These are phyloP conservation scores for Patella pellucida DNA, from an alignment of 2,888 invertebrate species.

Conservation along the genomic window DNA sequence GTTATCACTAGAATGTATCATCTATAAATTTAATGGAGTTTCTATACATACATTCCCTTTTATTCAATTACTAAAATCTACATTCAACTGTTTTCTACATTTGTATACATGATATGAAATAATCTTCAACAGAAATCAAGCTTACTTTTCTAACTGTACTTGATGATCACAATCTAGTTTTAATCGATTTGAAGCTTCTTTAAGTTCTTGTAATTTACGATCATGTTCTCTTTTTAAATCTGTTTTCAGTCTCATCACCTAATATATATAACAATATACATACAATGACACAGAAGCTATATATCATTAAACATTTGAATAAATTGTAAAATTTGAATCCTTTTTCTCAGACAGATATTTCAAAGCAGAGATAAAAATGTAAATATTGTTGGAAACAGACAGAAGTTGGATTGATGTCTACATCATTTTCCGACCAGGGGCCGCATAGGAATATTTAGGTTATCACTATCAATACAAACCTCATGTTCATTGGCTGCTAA, in stretches of 20 bases:
- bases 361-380: too few relatives aligned
- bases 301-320: background rate
- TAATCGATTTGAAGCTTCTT: conserved; percentile 70
- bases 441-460: too few relatives aligned
- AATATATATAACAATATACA: background rate
- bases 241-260: conserved; percentile 62
- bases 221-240: conserved; percentile 70
- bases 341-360: too few relatives aligned
- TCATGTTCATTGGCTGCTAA: conserved; percentile 70
- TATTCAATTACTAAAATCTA: too few relatives aligned
- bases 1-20: too few relatives aligned
- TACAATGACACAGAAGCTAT: too few relatives aligned
- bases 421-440: too few relatives aligned
- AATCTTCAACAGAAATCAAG: background rate
- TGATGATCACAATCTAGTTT: conserved; percentile 71
- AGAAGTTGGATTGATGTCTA: too few relatives aligned
- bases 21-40: conserved; percentile 5
- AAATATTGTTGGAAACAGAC: too few relatives aligned
- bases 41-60: background rate
- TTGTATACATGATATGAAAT: too few relatives aligned
- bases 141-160: conserved; percentile 68
- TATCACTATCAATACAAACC: conserved; percentile 45
- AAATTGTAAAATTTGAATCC: too few relatives aligned
- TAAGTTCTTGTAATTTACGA: conserved; percentile 69
- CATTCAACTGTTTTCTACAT: too few relatives aligned